A percentile compares a stretch with the other conserved stretches of the same genome.
Evolutionary conservation across 2,888 invertebrate genomes (phyloP).

Genomic region (Nesidiocoris tenuis): DNA sequence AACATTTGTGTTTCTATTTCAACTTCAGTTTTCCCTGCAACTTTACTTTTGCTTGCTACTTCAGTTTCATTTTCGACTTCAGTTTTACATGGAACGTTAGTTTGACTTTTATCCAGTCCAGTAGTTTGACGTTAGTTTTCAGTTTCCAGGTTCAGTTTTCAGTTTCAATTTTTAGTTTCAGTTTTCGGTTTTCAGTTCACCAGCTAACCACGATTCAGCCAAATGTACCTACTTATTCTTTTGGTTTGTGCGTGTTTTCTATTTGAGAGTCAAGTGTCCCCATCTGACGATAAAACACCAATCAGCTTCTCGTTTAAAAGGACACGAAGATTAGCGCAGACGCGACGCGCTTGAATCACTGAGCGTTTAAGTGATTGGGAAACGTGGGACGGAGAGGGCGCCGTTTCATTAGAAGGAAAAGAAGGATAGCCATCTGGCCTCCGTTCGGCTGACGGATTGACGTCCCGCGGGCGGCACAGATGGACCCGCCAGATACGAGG

Average conservation of each 20-base stretch:
- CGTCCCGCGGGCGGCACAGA: conserved; percentile 22
- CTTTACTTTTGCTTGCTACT: too few species aligned
- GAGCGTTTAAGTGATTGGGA: conserved; percentile 35
- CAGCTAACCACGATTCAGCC: too few species aligned
- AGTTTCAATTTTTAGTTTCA: too few species aligned
- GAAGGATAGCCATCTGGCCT: conserved; percentile 31
- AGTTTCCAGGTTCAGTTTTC: too few species aligned
- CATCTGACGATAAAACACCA: conserved; percentile 23
- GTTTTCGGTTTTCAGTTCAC: too few species aligned
- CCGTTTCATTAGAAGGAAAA: conserved; percentile 17
- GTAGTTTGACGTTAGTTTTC: too few species aligned
- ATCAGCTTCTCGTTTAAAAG: conserved; percentile 18
- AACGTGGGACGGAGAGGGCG: background rate
- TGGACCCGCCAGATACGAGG: conserved; percentile 38
- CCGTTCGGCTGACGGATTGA: background rate
- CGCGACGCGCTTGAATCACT: background rate
- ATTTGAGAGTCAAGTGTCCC: conserved; percentile 30
- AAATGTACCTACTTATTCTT: too few species aligned
- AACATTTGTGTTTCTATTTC: too few species aligned
- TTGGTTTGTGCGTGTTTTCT: background rate
- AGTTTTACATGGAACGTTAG: too few species aligned
- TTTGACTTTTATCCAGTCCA: too few species aligned
- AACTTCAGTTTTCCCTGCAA: too few species aligned
- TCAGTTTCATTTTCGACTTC: too few species aligned
- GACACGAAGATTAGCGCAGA: conserved; percentile 20